Conservation (phyloP, 2,888 invertebrate genomes). For the Epinotia bilunana region DNA sequence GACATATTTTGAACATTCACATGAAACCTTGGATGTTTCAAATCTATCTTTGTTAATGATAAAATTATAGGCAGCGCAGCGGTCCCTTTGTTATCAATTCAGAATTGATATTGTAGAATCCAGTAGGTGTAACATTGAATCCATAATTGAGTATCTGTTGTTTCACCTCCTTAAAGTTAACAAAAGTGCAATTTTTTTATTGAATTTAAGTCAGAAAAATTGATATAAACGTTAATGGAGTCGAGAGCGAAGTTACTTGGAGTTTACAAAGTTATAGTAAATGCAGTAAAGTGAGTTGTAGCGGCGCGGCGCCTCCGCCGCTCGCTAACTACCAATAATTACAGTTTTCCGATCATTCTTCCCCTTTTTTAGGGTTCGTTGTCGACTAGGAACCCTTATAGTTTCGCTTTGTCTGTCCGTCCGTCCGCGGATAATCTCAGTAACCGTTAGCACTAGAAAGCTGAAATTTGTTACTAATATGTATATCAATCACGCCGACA, state of each 20-base stretch:
- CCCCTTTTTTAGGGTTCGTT: too few relatives aligned
- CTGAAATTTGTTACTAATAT: too few relatives aligned
- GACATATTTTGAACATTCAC: too few relatives aligned
- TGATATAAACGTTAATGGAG: slow-evolving; percentile 63
- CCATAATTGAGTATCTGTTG: neutral
- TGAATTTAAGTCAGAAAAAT: slow-evolving; percentile 68
- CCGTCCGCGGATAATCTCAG: too few relatives aligned
- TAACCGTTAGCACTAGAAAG: too few relatives aligned
- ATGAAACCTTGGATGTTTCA: too few relatives aligned
- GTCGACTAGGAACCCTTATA: too few relatives aligned
- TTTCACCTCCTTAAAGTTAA: neutral
- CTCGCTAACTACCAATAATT: slow-evolving; percentile 33
- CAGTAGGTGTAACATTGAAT: neutral
- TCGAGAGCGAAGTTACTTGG: slow-evolving; percentile 59
- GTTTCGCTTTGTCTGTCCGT: too few relatives aligned
- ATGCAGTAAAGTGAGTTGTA: slow-evolving; percentile 58
- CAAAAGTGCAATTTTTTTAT: slow-evolving; percentile 60
- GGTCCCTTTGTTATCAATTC: too few relatives aligned
- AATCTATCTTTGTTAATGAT: too few relatives aligned
- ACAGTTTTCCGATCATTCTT: slow-evolving; percentile 23
- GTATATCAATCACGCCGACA: too few relatives aligned
- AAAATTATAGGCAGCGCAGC: too few relatives aligned
- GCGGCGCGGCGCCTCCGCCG: slow-evolving; percentile 41
- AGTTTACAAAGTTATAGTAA: slow-evolving; percentile 59
- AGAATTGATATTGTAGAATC: neutral